A percentile compares a stretch with the other conserved stretches of the same genome.
Conservation (phyloP, 1,140 invertebrate genomes). For the Cataglyphis hispanica region DNA sequence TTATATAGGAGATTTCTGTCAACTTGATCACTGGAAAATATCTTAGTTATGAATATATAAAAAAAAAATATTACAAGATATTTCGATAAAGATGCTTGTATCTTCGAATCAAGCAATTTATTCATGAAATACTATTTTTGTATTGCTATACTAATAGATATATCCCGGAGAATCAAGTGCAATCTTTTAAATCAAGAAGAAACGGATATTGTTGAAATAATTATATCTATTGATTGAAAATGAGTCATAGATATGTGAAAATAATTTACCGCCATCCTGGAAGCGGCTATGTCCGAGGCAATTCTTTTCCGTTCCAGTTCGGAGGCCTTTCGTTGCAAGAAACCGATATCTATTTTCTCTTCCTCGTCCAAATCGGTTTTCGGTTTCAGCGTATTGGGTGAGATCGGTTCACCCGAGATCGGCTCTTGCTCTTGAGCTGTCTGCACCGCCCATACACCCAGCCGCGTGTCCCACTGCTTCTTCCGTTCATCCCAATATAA, state of each 20-base stretch:
- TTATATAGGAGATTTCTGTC: background rate
- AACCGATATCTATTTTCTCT: background rate
- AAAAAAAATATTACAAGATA: no score
- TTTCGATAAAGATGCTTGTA: no score
- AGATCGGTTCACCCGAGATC: background rate
- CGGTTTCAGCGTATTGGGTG: no score
- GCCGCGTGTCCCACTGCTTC: conserved; percentile 63
- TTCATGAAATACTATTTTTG: no score
- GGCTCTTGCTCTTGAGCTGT: background rate
- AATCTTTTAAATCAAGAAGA: no score
- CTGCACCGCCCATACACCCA: conserved; percentile 64
- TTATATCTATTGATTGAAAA: background rate
- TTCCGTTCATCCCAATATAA: conserved; percentile 72
- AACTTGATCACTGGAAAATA: background rate
- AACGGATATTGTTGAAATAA: no score
- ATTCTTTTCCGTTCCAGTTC: background rate
- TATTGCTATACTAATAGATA: no score
- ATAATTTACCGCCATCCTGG: background rate
- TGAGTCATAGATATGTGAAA: background rate
- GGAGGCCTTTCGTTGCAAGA: background rate
- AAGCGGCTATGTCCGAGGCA: background rate
- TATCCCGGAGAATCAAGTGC: no score
- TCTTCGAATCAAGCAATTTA: no score
- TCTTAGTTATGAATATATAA: background rate
- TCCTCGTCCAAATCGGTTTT: conserved; percentile 41